Conservation (phyloP, 2,888 invertebrate species). For the Drosophila niveifrons region DNA sequence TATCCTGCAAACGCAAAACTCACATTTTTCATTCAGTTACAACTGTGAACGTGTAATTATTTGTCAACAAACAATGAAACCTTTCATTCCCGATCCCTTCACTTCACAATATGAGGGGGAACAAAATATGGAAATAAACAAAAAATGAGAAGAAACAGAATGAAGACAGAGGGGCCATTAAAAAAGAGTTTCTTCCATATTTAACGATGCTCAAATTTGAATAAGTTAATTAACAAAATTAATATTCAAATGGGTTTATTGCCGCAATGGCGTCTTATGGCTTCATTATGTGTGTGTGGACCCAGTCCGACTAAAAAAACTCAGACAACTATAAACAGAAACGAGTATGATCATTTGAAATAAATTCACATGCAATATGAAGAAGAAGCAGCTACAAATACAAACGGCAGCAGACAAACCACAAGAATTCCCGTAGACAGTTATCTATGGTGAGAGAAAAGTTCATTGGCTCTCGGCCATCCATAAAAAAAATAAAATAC, state of each 20-base stretch:
- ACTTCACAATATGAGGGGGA: background rate
- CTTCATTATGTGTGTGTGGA: constrained; percentile 73
- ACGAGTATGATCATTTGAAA: constrained; percentile 54
- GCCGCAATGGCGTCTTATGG: constrained; percentile 74
- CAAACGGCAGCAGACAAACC: background rate
- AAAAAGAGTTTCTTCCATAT: constrained; percentile 64
- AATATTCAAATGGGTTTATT: constrained; percentile 78
- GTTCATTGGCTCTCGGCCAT: constrained; percentile 71
- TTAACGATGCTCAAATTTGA: constrained; percentile 73
- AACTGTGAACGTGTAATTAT: constrained; percentile 39
- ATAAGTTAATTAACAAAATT: constrained; percentile 79
- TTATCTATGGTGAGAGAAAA: constrained; percentile 55
- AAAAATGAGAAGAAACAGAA: constrained; percentile 23
- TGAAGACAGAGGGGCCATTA: constrained; percentile 42
- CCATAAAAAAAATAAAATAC: constrained; percentile 56
- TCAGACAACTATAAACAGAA: constrained; percentile 64
- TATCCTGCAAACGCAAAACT: background rate
- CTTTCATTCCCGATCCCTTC: constrained; percentile 32
- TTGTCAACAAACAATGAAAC: constrained; percentile 58
- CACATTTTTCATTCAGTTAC: background rate
- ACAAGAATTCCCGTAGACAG: constrained; percentile 34
- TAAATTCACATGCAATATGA: constrained; percentile 72
- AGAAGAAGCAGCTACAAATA: constrained; percentile 15
- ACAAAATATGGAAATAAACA: constrained; percentile 1
- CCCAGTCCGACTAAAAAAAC: constrained; percentile 44